Evolutionary conservation across 2,888 invertebrate species (phyloP).

Genomic region (Gasteruption jaculator): DNA sequence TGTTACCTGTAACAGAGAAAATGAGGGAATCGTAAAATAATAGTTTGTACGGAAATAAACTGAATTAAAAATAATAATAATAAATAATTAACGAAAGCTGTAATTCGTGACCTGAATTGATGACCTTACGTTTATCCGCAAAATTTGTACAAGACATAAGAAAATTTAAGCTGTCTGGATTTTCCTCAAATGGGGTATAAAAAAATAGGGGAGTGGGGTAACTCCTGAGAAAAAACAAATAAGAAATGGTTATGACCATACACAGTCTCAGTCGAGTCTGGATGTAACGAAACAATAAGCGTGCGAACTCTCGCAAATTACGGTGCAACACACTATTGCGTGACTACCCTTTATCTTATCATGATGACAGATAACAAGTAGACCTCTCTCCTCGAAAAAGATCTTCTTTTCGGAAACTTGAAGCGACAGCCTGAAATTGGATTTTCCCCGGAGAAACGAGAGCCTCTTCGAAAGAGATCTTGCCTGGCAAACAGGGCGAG

Average conservation of each 20-base stretch:
- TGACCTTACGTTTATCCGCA: slow-evolving; percentile 5
- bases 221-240: slow-evolving; percentile 4
- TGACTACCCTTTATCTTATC: too few relatives aligned
- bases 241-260: background rate
- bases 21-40: slow-evolving; percentile 13
- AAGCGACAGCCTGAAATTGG: slow-evolving; percentile 31
- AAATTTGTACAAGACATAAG: background rate
- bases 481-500: slow-evolving; percentile 25
- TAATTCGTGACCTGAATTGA: slow-evolving; percentile 1
- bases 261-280: too few relatives aligned
- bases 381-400: too few relatives aligned
- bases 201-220: slow-evolving; percentile 10
- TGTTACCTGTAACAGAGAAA: slow-evolving; percentile 64
- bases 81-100: background rate
- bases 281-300: too few relatives aligned
- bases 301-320: too few relatives aligned
- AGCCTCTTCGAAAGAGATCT: slow-evolving; percentile 19
- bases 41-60: too few relatives aligned
- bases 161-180: background rate
- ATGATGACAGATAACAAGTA: too few relatives aligned
- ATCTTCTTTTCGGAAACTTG: slow-evolving; percentile 23
- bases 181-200: slow-evolving; percentile 2
- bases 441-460: slow-evolving; percentile 30
- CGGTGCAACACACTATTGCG: too few relatives aligned
- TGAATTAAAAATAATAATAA: slow-evolving; percentile 11